Base-by-base conservation (phyloP, 2,113 vertebrate genomes). In the Syngnathoides biaculeatus region DNA sequence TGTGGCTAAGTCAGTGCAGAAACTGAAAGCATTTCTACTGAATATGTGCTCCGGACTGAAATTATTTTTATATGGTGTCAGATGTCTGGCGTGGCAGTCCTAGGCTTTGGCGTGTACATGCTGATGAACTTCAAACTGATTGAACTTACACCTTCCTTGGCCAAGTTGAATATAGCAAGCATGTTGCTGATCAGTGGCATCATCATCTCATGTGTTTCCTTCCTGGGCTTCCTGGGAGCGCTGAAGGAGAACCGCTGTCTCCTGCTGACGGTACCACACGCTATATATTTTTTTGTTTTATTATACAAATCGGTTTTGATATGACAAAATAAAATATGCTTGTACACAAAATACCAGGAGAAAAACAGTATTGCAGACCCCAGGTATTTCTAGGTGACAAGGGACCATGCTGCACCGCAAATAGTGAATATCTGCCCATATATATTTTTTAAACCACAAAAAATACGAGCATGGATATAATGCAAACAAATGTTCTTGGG, bases 211-310 rank as follows among this genome's bases (percentile, higher is more conserved):
- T 94, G 94, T 3, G 79, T 96, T 52, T 94, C 94, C 65, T 95
- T 96, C 83, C 85, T 96, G 67, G 95, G 94, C 8, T 96, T 94
- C 80, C 91, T 95, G 79, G 95, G 94, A 0, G 92, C 95, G 8
- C 92, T 95, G 63, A 95, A 93, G 66, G 94, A 96, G 68, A 96
- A 96, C 83, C 95, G 94, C 65, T 95, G 94, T 35, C 87, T 96
- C 22, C 92, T 95, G 38, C 86, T 95, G 76, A 92, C 91, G 72
- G 95, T 96, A 81, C 70, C 77, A 84, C 38, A 19, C 52, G 14
- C 56, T 48, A 48, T 48, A 17, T 17, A 20, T 15, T 48, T 48
- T 48, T 17, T 48, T 48, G 3, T 48, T 43, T 43, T 43, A 12
- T 43, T 43, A 12, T 43, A 2, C 30, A 35, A 6, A 35, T 35